phyloP scores from a whole-genome alignment of 1,140 invertebrate genomes.

The Drosophila santomea region DNA sequence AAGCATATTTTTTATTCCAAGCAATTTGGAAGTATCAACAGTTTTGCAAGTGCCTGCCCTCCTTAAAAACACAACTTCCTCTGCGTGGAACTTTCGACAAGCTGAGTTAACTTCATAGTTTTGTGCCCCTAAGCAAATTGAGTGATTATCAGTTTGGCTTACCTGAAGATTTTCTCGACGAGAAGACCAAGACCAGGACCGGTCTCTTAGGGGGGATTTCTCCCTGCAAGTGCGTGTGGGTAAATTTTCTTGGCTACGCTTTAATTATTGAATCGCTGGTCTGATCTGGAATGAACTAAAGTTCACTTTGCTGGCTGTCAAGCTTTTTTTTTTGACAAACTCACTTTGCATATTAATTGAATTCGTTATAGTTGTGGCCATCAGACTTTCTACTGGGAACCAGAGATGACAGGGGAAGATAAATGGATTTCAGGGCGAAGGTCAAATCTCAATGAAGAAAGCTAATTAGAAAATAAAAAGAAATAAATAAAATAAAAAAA shows the following conservation, averaged over 20 bases:
- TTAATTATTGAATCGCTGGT: slow-evolving; percentile 44
- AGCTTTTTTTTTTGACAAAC: slow-evolving; percentile 30
- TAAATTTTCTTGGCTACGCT: slow-evolving; percentile 48
- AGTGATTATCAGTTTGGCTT: slow-evolving; percentile 79
- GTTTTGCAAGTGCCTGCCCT: neutral
- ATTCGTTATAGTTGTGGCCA: slow-evolving; percentile 41
- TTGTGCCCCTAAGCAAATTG: slow-evolving; percentile 73
- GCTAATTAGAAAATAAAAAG: slow-evolving; percentile 1
- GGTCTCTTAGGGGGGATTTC: neutral
- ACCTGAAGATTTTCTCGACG: slow-evolving; percentile 39
- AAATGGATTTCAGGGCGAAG: slow-evolving; percentile 25
- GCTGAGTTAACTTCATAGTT: slow-evolving; percentile 78
- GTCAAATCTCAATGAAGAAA: slow-evolving; percentile 3
- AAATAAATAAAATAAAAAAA: no score
- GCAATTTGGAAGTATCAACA: no score
- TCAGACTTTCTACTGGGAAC: neutral
- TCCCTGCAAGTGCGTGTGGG: slow-evolving; percentile 50
- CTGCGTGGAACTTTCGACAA: slow-evolving; percentile 45
- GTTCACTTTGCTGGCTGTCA: slow-evolving; percentile 21
- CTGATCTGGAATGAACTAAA: slow-evolving; percentile 38
- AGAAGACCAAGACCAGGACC: neutral
- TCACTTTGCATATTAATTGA: slow-evolving; percentile 66
- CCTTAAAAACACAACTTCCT: no score
- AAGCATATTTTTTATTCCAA: neutral
- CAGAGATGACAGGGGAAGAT: slow-evolving; percentile 22